Evolutionary conservation across 92 coral and sea anemone genomes (phyloP), one percentile per base, ranked within the genome.

Genomic region (Epizoanthus scotinus): DNA sequence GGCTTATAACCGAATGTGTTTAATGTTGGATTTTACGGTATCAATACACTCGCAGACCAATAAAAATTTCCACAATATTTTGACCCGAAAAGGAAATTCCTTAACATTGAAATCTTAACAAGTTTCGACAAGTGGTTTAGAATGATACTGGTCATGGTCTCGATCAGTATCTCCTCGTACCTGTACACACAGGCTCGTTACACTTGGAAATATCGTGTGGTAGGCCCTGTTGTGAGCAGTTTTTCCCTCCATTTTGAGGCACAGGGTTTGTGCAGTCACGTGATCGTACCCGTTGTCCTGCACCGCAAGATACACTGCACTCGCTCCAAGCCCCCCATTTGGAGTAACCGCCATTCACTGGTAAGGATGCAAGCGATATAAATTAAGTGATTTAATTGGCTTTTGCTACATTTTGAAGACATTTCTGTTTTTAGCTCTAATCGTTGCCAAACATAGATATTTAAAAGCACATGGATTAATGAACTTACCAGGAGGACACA

Each of bases 201-300:
- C 79, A 73, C 6, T 12, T 44, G 13, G 27, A 29, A 29, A 56
- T 31, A 13, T 73, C 65, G 42, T 54, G 52, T 29, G 79, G 12
- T 22, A 26, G 64, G 9, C 79, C 79, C 24, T 55, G 64, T 2
- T 31, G 56, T 27, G 79, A 73, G 21, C 79, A 73, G 52, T 31
- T 73, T 56, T 55, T 73, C 79, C 79, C 79, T 73, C 79, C 65
- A 29, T 26, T 56, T 73, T 31, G 65, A 8, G 79, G 79, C 8
- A 31, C 12, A 29, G 79, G 79, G 65, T 73, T 73, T 2, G 65
- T 73, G 6, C 79, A 73, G 21, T 58, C 15, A 73, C 79, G 79
- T 38, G 42, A 21, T 54, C 79, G 79, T 26, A 40, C 24, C 5
- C 79, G 61, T 9, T 54, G 14, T 55, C 79, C 79, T 6, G 18